Base-by-base conservation (phyloP, 2,797 vertebrate species). In the Odontamblyopus rebecca region DNA sequence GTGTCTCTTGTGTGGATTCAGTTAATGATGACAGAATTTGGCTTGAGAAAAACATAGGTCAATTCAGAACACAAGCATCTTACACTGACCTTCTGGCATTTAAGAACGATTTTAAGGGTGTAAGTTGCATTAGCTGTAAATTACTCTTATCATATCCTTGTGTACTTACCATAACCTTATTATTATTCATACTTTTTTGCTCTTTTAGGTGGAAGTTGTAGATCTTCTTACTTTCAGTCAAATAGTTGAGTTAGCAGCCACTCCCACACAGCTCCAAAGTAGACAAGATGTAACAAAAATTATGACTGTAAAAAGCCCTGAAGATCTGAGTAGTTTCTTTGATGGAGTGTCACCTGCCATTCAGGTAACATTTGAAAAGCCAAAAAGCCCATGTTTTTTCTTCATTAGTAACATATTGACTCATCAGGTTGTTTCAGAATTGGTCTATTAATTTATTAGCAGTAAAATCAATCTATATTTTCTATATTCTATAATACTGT, bases 291-390 rank as follows among this genome's bases (percentile, higher is more conserved):
- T 90, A 18, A 60, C n/a, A 66, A 86, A 82, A 57, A 71, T 93
- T 63, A 88, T 90, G 86, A 32, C 50, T 6, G 72, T 38, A 2
- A 75, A 91, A 63, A 41, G 48, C 11, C 73, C 79, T 32, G 48
- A 23, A 72, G 78, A 82, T 38, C 85, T 89, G 71, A 79, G 67
- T 35, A 29, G 54, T 56, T 93, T 93, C 75, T 92, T 91, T 81
- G 85, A 92, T 38, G 50, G 57, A 53, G 81, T 92, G 13, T 88
- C 88, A 70, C 82, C 85, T 5, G 80, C 75, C 6, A 88, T 92
- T 72, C 63, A 85, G 85, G 92, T 93, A 80, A 76, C 61, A 48
- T 16, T 68, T 57, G 16, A 23, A 57, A 4, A 64, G 7, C 6
- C 19, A 23, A 23, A 54, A 54, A 54, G 19, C 51, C 7, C 5